Evolutionary conservation across 2,797 vertebrate genomes (phyloP).

Genomic region (Pempheris klunzingeri): DNA sequence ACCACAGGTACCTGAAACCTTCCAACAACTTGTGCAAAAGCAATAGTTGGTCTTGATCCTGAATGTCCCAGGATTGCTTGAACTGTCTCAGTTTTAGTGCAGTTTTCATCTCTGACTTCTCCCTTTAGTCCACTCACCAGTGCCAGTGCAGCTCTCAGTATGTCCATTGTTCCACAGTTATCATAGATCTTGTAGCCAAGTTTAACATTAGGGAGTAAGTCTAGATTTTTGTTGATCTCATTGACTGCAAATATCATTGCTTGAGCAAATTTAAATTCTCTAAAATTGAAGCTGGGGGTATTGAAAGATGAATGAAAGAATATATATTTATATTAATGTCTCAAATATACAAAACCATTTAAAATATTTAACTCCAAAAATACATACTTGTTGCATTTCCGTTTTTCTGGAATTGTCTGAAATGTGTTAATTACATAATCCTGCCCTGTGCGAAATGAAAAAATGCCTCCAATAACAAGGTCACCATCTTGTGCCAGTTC

Average conservation of each 20-base stretch:
- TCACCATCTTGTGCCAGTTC: constrained; percentile 82
- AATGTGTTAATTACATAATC: constrained; percentile 76
- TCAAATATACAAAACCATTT: neutral
- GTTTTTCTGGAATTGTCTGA: constrained; percentile 71
- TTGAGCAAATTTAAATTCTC: constrained; percentile 87
- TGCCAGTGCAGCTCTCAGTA: constrained; percentile 81
- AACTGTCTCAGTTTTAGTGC: constrained; percentile 72
- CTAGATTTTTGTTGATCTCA: constrained; percentile 81
- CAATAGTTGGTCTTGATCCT: constrained; percentile 85
- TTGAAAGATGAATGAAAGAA: neutral
- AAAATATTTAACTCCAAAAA: neutral
- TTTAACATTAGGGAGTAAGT: constrained; percentile 76
- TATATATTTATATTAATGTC: neutral
- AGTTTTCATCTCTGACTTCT: constrained; percentile 61
- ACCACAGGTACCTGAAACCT: constrained; percentile 86
- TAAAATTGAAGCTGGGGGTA: constrained; percentile 83
- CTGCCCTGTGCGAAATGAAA: constrained; percentile 84
- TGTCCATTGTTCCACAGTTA: constrained; percentile 83
- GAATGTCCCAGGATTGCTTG: constrained; percentile 87
- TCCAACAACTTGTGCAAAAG: constrained; percentile 80
- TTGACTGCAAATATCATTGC: constrained; percentile 85
- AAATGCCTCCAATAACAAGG: constrained; percentile 85
- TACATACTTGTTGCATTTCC: constrained; percentile 84
- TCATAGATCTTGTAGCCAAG: constrained; percentile 86
- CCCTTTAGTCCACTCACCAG: constrained; percentile 73